Evolutionary conservation across 2,113 vertebrate genomes (phyloP).

Genomic region (Zapornia atra): DNA sequence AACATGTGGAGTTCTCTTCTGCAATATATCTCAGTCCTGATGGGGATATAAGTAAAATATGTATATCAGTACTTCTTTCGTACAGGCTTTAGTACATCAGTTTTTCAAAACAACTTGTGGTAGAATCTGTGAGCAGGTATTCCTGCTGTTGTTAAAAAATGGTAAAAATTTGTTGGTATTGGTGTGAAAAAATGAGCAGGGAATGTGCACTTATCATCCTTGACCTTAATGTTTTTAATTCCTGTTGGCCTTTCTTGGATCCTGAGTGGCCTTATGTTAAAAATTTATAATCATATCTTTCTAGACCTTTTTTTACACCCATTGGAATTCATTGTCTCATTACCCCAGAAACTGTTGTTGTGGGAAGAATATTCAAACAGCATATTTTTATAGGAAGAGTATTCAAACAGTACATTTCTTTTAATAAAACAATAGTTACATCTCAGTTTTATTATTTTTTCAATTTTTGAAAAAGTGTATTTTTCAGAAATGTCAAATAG

Average conservation of each 20-base stretch:
- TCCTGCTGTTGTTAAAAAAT: neutral
- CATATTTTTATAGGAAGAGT: neutral
- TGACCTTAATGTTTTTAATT: neutral
- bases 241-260: neutral
- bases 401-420: neutral
- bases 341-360: neutral
- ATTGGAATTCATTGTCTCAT: neutral
- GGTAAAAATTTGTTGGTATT: neutral
- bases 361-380: neutral
- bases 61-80: neutral
- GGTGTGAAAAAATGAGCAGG: neutral
- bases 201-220: neutral
- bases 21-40: neutral
- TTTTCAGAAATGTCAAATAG: neutral
- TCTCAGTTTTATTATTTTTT: neutral
- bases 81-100: neutral
- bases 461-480: accelerated
- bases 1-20: neutral
- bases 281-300: neutral
- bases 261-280: neutral
- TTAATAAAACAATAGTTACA: neutral
- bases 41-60: neutral
- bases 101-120: neutral
- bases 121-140: neutral
- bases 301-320: neutral